Base-by-base conservation (phyloP, 2,113 vertebrate species). In the Petrocephalus zakoni region DNA sequence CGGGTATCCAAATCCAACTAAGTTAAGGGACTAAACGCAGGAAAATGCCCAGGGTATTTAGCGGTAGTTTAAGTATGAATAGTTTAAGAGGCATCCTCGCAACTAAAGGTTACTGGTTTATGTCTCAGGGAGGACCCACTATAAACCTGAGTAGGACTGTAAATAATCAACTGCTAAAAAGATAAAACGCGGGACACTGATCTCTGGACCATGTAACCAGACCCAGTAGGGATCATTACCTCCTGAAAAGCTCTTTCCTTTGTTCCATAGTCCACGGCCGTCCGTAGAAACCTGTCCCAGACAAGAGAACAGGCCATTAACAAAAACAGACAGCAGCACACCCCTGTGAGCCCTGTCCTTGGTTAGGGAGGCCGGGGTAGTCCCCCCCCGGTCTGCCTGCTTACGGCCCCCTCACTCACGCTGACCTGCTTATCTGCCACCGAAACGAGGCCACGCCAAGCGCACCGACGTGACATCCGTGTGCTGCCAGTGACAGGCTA, bases 201-300 rank as follows among this genome's bases (percentile, higher is more conserved):
- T 78, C 72, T 78, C 72, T 78, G 72, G 29, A 78, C n/a, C 51
- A 52, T 7, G 25, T 47, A 29, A 53, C 53, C n/a, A 25, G 25
- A 53, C 1, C 29, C 5, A 78, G 15, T 11, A 19, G n/a, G 5
- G 17, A 61, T 42, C 55, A 86, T 95, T 94, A 98, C 98, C 98
- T 97, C 94, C 96, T 96, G 93, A 99, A 99, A 90, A 99, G 97
- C 91, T 98, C 97, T 87, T 97, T 98, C 90, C 98, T 98, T 93
- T 99, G 98, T 92, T 97, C 97, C 98, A 99, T 99, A 94, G 98
- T 96, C 98, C 98, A 99, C 86, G 98, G 98, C 90, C 98, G 96
- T 91, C 98, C 98, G 96, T 99, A 99, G 96, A 99, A 99, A 78
- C 98, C 98, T 99, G 89, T 1, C 89, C 34, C 75, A 93, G 94